phyloP scores from a whole-genome alignment of 2,797 vertebrate genomes.

The Erethizon dorsatum region DNA sequence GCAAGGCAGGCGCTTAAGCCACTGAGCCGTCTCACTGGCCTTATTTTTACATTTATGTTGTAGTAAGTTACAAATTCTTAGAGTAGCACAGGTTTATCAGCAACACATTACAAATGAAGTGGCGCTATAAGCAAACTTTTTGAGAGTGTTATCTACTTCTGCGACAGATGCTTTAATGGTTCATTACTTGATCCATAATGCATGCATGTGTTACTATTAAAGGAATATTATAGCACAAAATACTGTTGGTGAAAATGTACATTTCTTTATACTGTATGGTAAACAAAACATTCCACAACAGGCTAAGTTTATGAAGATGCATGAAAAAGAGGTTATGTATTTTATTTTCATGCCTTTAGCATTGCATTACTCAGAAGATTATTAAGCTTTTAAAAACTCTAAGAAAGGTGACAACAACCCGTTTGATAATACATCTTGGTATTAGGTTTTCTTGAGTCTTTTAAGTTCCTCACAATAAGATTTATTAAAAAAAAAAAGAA shows the following conservation, averaged over 20 bases:
- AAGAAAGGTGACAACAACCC: background rate
- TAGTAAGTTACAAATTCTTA: background rate
- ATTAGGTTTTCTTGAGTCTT: constrained; percentile 43
- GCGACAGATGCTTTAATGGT: background rate
- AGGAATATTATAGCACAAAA: background rate
- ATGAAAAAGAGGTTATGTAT: background rate
- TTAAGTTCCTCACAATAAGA: background rate
- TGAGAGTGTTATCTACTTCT: background rate
- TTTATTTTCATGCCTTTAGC: no score
- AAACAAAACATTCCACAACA: background rate
- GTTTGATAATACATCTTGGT: background rate
- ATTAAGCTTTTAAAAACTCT: constrained; percentile 43
- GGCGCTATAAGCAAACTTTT: background rate
- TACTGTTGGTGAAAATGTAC: background rate
- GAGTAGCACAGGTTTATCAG: background rate
- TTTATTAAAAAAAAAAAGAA: background rate
- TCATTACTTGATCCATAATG: background rate
- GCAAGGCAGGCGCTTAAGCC: no score
- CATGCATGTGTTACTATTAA: background rate
- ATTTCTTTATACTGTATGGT: background rate
- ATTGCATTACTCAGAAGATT: background rate
- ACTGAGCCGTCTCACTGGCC: no score
- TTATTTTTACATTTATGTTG: background rate
- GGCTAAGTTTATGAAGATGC: background rate
- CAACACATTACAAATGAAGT: background rate